Conservation (phyloP, 2,888 invertebrate species). For the Mythimna lalbum region DNA sequence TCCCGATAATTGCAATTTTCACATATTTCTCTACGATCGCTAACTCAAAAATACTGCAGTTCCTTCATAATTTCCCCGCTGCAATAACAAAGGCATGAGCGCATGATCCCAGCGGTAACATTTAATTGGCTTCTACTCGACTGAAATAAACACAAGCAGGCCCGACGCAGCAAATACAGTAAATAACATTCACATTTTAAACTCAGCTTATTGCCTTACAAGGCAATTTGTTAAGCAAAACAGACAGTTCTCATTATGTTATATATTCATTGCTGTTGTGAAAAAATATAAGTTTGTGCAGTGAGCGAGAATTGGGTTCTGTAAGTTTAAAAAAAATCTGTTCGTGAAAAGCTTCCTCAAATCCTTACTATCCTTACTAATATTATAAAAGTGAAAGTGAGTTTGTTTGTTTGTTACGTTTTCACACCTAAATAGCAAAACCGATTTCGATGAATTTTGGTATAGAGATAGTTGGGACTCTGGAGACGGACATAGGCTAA, state of each 20-base stretch:
- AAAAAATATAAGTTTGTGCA: slow-evolving; percentile 3
- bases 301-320: background rate
- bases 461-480: too few species aligned
- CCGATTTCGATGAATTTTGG: too few species aligned
- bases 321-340: background rate
- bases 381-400: too few species aligned
- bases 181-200: slow-evolving; percentile 30
- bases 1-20: background rate
- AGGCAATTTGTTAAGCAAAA: slow-evolving; percentile 43
- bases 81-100: slow-evolving; percentile 9
- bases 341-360: too few species aligned
- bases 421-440: too few species aligned
- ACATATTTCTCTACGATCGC: background rate
- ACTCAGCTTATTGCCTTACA: slow-evolving; percentile 14
- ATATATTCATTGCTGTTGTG: slow-evolving; percentile 40
- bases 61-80: slow-evolving; percentile 15
- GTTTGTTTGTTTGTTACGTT: too few species aligned
- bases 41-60: background rate
- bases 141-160: slow-evolving; percentile 6
- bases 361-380: too few species aligned
- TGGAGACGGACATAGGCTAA: too few species aligned
- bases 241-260: slow-evolving; percentile 23
- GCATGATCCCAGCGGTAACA: slow-evolving; percentile 22
- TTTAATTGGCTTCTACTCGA: slow-evolving; percentile 25
- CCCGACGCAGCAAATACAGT: slow-evolving; percentile 5